A percentile compares a stretch with the other conserved stretches of the same genome.
Conservation (phyloP, 2,888 invertebrate genomes). For the Parnassius glacialis region DNA sequence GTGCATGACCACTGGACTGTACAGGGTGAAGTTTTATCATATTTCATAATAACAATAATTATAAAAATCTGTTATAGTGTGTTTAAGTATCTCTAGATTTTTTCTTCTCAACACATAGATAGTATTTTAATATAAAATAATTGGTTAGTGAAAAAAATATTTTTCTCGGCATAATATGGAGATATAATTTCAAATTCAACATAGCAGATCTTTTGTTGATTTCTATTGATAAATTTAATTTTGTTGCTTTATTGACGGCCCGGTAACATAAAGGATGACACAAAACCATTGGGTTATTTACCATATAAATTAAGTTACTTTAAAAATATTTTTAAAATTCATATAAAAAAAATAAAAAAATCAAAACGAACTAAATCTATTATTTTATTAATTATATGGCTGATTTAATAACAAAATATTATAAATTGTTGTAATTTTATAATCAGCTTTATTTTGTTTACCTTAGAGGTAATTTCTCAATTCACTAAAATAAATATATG, state of each 20-base stretch:
- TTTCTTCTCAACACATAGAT: conserved; percentile 17
- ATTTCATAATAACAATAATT: conserved; percentile 12
- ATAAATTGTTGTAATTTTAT: conserved; percentile 34
- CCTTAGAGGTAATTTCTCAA: background rate
- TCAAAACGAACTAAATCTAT: conserved; percentile 17
- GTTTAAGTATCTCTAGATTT: conserved; percentile 23
- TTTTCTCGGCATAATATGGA: conserved; percentile 19
- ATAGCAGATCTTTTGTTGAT: conserved; percentile 25
- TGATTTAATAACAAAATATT: conserved; percentile 35
- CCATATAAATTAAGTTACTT: background rate
- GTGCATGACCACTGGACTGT: conserved; percentile 26
- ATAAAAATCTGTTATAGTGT: conserved; percentile 9
- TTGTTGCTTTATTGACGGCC: background rate
- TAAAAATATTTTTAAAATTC: background rate
- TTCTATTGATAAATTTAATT: background rate
- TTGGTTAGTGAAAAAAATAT: conserved; percentile 26
- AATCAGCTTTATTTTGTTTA: conserved; percentile 33
- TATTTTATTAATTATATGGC: conserved; percentile 36
- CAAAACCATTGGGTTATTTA: too few species aligned
- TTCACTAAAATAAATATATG: background rate
- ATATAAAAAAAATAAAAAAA: conserved; percentile 18
- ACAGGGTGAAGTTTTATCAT: conserved; percentile 26
- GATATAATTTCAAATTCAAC: conserved; percentile 14
- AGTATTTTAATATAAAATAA: conserved; percentile 18
- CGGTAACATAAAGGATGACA: background rate